Evolutionary conservation across 2,113 vertebrate species (phyloP), one percentile per base, ranked within the genome.

Genomic region (Gasterosteus nipponicus): DNA sequence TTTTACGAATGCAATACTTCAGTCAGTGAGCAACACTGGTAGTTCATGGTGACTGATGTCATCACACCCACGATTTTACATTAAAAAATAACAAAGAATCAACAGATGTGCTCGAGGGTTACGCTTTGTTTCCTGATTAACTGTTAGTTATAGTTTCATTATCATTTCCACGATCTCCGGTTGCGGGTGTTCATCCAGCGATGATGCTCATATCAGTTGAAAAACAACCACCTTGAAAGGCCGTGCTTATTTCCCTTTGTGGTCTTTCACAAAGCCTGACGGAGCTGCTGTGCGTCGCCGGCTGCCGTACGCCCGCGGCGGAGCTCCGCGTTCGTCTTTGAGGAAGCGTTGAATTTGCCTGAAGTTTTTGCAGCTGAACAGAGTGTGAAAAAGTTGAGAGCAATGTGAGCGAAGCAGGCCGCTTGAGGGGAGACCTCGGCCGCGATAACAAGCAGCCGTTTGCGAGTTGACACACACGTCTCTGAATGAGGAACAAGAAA

Each of bases 301-400:
- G 3, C 61, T 57, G 61, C 18, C 15, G 0, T 1, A 16, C 10
- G 22, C 22, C 22, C 22, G 22, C 10, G 19, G 2, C 11, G 11
- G 46, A 56, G n/a, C 4, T 14, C 1, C 2, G 16, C 3, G 4
- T 19, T 75, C 29, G 16, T 49, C 15, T 67, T 62, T 77, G 41
- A 70, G 72, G 81, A 70, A 75, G 66, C 42, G 57, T 56, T 22
- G 10, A 26, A 63, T 54, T 76, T 10, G 51, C 14, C 53, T 64
- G 53, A 35, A 14, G 41, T 35, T 64, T 42, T 10, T n/a, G 41
- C 22, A 26, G 22, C 22, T 47, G 22, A 73, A 38, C 65, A 44
- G 53, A 62, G 12, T 54, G 66, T 38, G n/a, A 35, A 6, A 6
- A 33, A 15, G 14, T 26, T 16, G 4, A 12, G 16, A 39, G 6